Base-by-base conservation (phyloP, 2,797 vertebrate species). In the Pangasius mekongensis region DNA sequence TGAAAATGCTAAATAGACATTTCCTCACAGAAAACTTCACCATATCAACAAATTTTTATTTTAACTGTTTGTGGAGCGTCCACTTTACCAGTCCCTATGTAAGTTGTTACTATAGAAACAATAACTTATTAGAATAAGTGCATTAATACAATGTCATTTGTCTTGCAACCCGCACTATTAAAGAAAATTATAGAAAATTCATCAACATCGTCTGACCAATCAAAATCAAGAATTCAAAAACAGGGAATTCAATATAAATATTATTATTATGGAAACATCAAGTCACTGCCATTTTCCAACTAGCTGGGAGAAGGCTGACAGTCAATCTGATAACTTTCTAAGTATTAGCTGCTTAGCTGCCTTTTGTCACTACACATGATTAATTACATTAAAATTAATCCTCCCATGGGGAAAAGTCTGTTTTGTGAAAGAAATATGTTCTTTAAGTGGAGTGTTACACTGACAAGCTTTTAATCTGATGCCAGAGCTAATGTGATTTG, bases 381-480 rank as follows among this genome's bases (percentile, higher is more conserved):
- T 83, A 83, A 64, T 83, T 66, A 47, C 62, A 30, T 49, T 30
- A 47, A 47, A 84, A 67, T 49, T 9, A 52, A 67, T 82, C 78
- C 22, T n/a, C 58, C 60, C 5, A 0, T 24, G 24, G 60, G 71
- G 66, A 88, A 81, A 54, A 83, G 74, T 90, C 84, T 85, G 49
- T 83, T 83, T 73, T 89, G 56, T 78, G 84, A 86, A 43, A 43
- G 52, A 88, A 58, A 67, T 74, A 27, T 39, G 52, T 69, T 36
- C 13, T 18, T 27, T 78, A 64, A 66, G 56, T 71, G 64, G 76
- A 76, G 83, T 58, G 52, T 80, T 84, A 67, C 49, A 78, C 76
- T 77, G 74, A 77, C 74, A 20, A 58, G 33, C 56, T 77, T 86
- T 89, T 90, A 87, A 86, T 89, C 87, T 87, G 80, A 91, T 88